Conservation (phyloP, 2,888 invertebrate species). For the Coleophora flavipennella region DNA sequence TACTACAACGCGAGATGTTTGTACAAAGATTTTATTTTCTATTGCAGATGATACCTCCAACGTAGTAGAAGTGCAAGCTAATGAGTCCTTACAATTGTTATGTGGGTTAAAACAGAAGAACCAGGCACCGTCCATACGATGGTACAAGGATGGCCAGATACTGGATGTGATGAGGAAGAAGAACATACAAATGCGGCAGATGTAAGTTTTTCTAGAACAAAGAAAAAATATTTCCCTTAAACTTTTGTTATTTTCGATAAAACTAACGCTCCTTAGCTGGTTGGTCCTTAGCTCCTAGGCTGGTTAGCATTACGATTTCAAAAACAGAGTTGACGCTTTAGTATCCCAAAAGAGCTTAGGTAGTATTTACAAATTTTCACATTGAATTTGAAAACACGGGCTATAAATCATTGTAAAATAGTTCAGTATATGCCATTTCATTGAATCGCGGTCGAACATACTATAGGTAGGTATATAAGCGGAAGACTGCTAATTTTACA, state of each 20-base stretch:
- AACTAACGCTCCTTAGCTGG: too few species aligned
- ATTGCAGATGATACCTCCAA: constrained; percentile 44
- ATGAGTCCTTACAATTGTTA: constrained; percentile 51
- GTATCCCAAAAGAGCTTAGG: too few species aligned
- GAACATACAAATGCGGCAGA: constrained; percentile 31
- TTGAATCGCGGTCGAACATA: too few species aligned
- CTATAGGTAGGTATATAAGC: too few species aligned
- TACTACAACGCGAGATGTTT: neutral
- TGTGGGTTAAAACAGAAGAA: constrained; percentile 39
- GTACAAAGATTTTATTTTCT: constrained; percentile 6
- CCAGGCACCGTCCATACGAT: constrained; percentile 35
- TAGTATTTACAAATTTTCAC: constrained; percentile 1
- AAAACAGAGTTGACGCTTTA: neutral
- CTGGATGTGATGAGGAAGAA: constrained; percentile 30
- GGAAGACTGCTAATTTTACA: too few species aligned
- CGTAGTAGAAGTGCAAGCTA: constrained; percentile 38
- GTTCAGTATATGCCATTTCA: too few species aligned
- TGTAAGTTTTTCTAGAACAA: constrained; percentile 18
- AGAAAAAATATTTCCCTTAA: too few species aligned
- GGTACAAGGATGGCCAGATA: constrained; percentile 55
- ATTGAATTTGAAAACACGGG: neutral
- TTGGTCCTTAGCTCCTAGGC: too few species aligned
- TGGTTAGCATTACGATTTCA: too few species aligned
- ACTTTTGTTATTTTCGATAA: too few species aligned
- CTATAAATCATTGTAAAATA: too few species aligned